Base-by-base conservation (phyloP, 2,113 vertebrate genomes). In the Microcebus griseorufus region DNA sequence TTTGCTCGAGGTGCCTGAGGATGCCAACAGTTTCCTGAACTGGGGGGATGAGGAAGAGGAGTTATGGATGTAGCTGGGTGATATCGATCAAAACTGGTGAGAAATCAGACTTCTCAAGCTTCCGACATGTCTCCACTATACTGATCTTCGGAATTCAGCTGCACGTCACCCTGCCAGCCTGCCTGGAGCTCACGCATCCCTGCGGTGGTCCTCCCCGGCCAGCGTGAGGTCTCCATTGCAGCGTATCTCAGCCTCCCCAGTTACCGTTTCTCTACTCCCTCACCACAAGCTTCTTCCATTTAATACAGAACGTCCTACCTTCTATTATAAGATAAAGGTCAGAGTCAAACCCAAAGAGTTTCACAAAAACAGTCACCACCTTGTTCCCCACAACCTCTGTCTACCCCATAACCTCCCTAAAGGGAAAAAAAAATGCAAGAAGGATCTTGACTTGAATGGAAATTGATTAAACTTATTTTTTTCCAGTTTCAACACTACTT, bases 311-410 rank as follows among this genome's bases (percentile, higher is more conserved):
- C 53, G 4, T 27, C 82, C 90, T 95, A 78, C 80, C 87, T 98
- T 94, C 93, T 88, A 87, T 51, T 94, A 80, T n/a, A 93, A 96
- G 87, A 83, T 98, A 98, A 98, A 98, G 97, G 97, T 98, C 98
- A 98, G 42, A 98, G 97, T 96, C 90, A 97, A 98, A 97, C 96
- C 92, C 96, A 89, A 92, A 89, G n/a, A 97, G 97, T 98, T 98
- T 98, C 98, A 98, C 89, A 98, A 98, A 98, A 98, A 98, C 98
- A 98, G 88, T 98, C 90, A 95, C 65, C 11, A 83, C 53, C 80
- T 95, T 90, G 93, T 73, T 97, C 97, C 70, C 80, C 96, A 97
- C 67, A 93, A 90, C 39, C 34, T 93, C 64, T 91, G 65, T 92
- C 76, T 81, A 72, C 89, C 48, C n/a, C 14, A 45, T 92, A 92